Evolutionary conservation across 2,797 vertebrate genomes (phyloP).

Genomic region (Leptoclinus maculatus): DNA sequence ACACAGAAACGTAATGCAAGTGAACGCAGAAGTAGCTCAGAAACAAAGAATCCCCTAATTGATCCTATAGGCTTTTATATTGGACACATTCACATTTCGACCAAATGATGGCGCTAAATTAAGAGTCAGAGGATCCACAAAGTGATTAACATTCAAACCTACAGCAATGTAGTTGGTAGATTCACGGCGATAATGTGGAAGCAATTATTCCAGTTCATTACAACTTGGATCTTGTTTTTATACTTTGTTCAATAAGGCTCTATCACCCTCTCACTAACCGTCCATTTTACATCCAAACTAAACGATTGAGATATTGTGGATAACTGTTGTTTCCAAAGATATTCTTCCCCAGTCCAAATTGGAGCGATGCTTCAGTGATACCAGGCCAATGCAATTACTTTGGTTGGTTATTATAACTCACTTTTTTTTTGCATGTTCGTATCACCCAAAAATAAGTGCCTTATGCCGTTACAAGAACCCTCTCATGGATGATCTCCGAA

Average conservation of each 20-base stretch:
- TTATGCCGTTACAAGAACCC: background rate
- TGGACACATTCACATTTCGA: no score
- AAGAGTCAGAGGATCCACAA: no score
- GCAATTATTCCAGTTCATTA: background rate
- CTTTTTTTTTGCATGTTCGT: accelerated
- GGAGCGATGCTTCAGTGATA: background rate
- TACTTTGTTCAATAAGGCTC: background rate
- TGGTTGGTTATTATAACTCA: background rate
- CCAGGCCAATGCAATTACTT: background rate
- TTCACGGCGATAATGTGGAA: background rate
- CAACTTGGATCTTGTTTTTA: background rate
- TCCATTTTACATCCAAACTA: background rate
- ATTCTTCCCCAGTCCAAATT: background rate
- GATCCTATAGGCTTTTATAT: no score
- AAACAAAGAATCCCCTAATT: no score
- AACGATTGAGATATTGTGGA: background rate
- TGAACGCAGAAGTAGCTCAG: no score
- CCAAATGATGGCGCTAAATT: no score
- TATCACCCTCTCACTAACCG: background rate
- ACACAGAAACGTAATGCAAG: no score
- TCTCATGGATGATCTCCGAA: background rate
- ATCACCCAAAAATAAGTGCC: background rate
- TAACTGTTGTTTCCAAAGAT: background rate
- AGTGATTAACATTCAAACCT: no score
- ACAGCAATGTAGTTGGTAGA: background rate